phyloP scores from a whole-genome alignment of 2,113 vertebrate genomes.

The Lynx canadensis region DNA sequence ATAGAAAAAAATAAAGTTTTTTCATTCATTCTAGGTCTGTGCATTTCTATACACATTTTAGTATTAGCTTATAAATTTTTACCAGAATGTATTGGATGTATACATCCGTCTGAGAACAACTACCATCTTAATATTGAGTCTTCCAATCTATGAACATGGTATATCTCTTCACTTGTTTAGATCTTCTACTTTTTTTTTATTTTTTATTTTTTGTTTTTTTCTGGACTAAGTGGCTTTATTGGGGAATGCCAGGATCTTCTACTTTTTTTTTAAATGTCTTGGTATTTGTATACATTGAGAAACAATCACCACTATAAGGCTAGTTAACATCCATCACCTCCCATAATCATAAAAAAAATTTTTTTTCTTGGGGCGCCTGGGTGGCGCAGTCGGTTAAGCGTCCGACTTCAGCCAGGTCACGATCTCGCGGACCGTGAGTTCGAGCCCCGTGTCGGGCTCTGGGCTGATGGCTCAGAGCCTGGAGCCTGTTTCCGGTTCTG shows the following conservation, averaged over 20 bases:
- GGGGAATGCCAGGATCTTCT: no score
- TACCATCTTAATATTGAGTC: neutral
- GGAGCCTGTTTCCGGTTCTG: no score
- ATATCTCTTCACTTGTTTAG: neutral
- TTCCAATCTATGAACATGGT: neutral
- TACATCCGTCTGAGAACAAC: neutral
- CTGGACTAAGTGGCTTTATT: no score
- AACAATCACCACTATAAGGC: neutral
- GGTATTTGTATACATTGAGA: neutral
- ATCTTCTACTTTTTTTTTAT: neutral
- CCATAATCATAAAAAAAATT: neutral
- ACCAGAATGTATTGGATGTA: neutral
- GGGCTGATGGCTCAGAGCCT: no score
- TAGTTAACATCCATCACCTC: neutral
- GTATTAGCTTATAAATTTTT: neutral
- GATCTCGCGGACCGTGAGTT: no score
- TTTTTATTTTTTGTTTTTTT: no score
- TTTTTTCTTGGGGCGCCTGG: neutral
- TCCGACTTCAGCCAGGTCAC: no score
- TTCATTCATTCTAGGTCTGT: neutral
- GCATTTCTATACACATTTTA: neutral
- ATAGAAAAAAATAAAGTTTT: neutral
- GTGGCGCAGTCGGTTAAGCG: no score
- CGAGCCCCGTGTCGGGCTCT: no score
- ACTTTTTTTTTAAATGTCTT: neutral